Conservation (phyloP, 2,797 vertebrate species). For the Lutjanus campechanus region DNA sequence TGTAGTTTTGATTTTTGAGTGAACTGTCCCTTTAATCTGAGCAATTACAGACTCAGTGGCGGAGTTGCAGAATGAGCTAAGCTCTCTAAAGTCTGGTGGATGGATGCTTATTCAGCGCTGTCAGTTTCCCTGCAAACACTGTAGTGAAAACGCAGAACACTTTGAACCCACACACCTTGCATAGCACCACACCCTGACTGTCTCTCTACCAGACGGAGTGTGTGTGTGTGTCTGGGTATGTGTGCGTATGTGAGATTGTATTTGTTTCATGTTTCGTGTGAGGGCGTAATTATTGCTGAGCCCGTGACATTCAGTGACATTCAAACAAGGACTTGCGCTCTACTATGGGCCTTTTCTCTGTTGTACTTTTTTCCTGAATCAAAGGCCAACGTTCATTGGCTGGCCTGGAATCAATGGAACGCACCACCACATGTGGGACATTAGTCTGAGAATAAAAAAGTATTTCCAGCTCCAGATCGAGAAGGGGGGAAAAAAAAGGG, state of each 20-base stretch:
- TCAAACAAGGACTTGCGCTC: conserved; percentile 64
- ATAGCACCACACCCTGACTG: conserved; percentile 68
- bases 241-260: conserved; percentile 50
- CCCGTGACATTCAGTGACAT: conserved; percentile 81
- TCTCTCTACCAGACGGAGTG: conserved; percentile 38
- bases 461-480: conserved; percentile 66
- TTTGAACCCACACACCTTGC: conserved; percentile 72
- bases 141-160: conserved; percentile 23
- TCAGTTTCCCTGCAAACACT: neutral
- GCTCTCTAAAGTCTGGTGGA: neutral
- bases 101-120: conserved; percentile 1
- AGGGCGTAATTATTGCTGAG: conserved; percentile 74
- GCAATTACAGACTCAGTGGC: neutral
- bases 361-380: conserved; percentile 53
- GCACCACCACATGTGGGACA: conserved; percentile 73
- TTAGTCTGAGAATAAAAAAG: conserved; percentile 70
- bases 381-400: conserved; percentile 47
- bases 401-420: conserved; percentile 71
- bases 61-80: neutral
- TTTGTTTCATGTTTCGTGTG: conserved; percentile 77
- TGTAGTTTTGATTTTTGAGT: too few species aligned
- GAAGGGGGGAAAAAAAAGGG: conserved; percentile 20
- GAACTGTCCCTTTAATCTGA: neutral
- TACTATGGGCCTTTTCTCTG: conserved; percentile 43
- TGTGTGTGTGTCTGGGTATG: conserved; percentile 57